A percentile compares a stretch with the other conserved stretches of the same genome.
Conservation (phyloP, 2,797 vertebrate genomes). For the Acestrorhynchus altus region DNA sequence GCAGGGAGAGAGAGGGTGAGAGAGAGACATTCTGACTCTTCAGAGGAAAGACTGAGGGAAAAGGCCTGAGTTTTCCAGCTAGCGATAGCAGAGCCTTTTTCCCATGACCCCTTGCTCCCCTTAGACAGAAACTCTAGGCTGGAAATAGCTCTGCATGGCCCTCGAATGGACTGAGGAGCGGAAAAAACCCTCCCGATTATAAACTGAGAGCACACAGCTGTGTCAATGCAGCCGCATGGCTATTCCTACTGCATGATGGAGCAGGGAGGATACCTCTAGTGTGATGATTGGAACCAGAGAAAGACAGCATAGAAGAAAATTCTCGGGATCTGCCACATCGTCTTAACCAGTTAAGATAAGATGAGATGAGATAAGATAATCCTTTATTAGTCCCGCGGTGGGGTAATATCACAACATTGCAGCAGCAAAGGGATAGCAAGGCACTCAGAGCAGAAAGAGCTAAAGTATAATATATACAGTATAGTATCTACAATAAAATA, state of each 20-base stretch:
- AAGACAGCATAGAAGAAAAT: background rate
- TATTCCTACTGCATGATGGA: background rate
- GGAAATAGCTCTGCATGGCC: conserved; percentile 73
- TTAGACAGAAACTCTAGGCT: conserved; percentile 73
- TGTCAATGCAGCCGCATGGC: conserved; percentile 41
- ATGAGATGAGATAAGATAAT: too few species aligned
- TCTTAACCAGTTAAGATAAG: too few species aligned
- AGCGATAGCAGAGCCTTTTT: conserved; percentile 79
- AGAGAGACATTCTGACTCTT: conserved; percentile 39
- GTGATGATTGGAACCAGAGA: background rate
- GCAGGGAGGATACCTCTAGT: conserved; percentile 5
- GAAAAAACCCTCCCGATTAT: conserved; percentile 39
- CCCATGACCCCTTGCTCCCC: conserved; percentile 80
- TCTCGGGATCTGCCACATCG: too few species aligned
- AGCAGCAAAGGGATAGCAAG: too few species aligned
- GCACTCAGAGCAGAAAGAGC: too few species aligned
- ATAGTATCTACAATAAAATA: too few species aligned
- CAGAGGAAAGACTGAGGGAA: conserved; percentile 45
- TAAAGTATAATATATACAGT: too few species aligned
- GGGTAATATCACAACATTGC: too few species aligned
- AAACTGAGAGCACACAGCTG: conserved; percentile 60
- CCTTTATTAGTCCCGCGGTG: too few species aligned
- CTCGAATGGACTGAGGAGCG: conserved; percentile 53
- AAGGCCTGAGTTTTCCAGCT: conserved; percentile 71
- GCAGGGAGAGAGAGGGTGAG: conserved; percentile 15